phyloP scores from a whole-genome alignment of 2,797 vertebrate genomes.

The Chelidonichthys spinosus region DNA sequence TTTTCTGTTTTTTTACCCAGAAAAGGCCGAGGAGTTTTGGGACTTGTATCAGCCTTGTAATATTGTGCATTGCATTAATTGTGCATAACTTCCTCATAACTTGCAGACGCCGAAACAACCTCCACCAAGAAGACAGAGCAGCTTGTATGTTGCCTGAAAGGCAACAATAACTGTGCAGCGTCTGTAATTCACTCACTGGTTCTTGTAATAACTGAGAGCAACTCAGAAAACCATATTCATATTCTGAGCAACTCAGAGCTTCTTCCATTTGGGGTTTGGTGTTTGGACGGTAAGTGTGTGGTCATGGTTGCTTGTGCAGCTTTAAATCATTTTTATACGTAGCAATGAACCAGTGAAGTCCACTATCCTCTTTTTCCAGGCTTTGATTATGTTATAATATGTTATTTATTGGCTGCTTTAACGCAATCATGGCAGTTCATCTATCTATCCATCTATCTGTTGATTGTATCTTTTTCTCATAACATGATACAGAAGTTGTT shows the following conservation, averaged over 20 bases:
- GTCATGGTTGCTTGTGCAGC: not conserved
- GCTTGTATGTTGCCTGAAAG: not conserved
- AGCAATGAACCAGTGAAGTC: not conserved
- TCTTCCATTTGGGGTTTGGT: slow-evolving; percentile 5
- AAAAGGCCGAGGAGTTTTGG: not conserved
- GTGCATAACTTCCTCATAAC: not conserved
- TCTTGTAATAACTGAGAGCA: not conserved
- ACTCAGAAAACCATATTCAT: not conserved
- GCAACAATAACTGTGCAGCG: not conserved
- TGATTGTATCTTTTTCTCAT: not conserved
- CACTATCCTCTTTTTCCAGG: not conserved
- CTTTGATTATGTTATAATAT: too few species aligned
- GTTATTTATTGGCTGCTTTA: too few species aligned
- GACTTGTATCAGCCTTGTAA: not conserved
- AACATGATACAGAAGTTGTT: not conserved
- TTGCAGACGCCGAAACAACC: too few species aligned
- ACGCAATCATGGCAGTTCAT: too few species aligned
- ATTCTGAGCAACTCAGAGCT: not conserved
- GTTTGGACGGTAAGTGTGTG: not conserved
- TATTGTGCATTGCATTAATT: too few species aligned
- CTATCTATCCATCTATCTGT: too few species aligned
- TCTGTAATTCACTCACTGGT: not conserved
- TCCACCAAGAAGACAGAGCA: not conserved
- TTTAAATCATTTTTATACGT: not conserved
- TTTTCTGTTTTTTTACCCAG: not conserved